Base-by-base conservation (phyloP, 2,113 vertebrate species). In the Syrmaticus mikado region DNA sequence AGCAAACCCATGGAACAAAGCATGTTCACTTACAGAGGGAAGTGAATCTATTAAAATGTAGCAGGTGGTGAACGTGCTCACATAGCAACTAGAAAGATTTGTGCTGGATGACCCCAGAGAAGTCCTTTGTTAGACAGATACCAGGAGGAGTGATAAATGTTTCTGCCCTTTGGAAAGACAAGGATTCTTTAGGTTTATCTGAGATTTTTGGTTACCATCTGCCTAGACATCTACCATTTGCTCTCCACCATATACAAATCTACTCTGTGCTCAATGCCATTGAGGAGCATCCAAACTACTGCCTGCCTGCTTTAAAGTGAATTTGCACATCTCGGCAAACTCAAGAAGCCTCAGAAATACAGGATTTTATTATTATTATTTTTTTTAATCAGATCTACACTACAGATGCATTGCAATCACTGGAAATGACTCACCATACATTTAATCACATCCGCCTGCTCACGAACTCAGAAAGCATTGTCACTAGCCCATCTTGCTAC, bases 21-120 rank as follows among this genome's bases (percentile, higher is more conserved):
- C 32, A 6, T 1, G 0, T 11, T 79, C 25, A 5, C 36, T 50
- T 48, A 4, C 5, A 55, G n/a, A 25, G 17, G 25, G 22, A 12
- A 66, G n/a, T 50, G 10, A 4, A 50, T 22, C 30, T 41, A 65
- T 22, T 25, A n/a, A 62, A 18, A 11, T 10, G 17, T 27, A 13
- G 1, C 11, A 28, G 15, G 14, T 61, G 25, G 8, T 57, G 52
- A 57, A 30, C 46, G 62, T 40, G 3, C 34, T 78, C 14, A 2
- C 8, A 14, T 19, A n/a, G 40, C 15, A 79, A 70, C 18, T 55
- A 57, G 62, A 41, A 52, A 77, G 8, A 10, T 27, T 81, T 36
- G 12, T 74, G 45, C 22, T 52, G 43, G 24, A 32, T 4, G 43
- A 20, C 58, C 46, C 43, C 60, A 28, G 27, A 40, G 41, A 79